Percentiles rank a stretch among this genome's conserved stretches.
Evolutionary conservation across 2,113 vertebrate genomes (phyloP).

Genomic region (Terrapene triunguis): DNA sequence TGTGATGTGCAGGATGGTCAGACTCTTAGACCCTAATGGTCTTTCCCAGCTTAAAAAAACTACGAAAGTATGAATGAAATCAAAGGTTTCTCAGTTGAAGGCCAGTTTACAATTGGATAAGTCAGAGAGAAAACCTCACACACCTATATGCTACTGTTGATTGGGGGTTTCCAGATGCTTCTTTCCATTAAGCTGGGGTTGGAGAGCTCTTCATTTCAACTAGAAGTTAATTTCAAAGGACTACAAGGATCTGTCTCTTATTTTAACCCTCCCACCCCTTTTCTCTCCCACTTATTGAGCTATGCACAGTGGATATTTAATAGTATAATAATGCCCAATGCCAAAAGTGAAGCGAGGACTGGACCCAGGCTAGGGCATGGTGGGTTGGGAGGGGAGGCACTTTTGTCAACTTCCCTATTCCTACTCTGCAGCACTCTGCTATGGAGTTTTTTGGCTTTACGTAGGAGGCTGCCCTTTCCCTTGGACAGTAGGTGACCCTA

Average conservation of each 20-base stretch:
- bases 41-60: not conserved
- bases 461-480: not conserved
- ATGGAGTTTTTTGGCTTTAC: not conserved
- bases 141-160: fast-evolving
- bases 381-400: not conserved
- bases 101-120: not conserved
- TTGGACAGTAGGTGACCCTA: fast-evolving
- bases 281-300: constrained; percentile 13
- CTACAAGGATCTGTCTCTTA: not conserved
- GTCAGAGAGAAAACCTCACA: fast-evolving
- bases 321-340: not conserved
- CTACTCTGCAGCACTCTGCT: not conserved
- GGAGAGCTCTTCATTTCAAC: not conserved
- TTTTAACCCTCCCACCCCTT: not conserved
- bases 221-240: not conserved
- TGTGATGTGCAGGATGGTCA: fast-evolving
- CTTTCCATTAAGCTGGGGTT: not conserved
- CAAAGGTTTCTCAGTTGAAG: not conserved
- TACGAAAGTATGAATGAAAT: not conserved
- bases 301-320: fast-evolving
- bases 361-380: not conserved
- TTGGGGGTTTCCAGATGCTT: not conserved
- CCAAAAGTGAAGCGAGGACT: not conserved
- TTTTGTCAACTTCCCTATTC: not conserved
- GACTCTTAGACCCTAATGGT: not conserved